phyloP scores from a whole-genome alignment of 2,888 invertebrate species.

The Cheilosia variabilis region DNA sequence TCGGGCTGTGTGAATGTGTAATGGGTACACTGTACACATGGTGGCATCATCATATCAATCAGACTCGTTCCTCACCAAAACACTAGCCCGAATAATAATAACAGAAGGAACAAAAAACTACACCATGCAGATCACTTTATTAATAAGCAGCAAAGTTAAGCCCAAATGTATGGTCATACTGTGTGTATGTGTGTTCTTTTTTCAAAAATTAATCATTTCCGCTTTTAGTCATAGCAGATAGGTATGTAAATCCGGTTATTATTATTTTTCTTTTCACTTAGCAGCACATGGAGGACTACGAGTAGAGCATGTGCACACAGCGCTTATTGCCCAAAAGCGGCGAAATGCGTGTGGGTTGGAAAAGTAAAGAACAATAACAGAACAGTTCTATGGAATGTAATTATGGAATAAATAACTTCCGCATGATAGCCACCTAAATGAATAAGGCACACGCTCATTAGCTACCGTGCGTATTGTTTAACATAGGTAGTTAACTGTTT shows the following conservation, averaged over 20 bases:
- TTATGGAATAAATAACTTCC: slow-evolving; percentile 9
- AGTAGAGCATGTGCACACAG: neutral
- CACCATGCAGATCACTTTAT: slow-evolving; percentile 38
- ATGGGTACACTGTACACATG: neutral
- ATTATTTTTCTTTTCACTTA: neutral
- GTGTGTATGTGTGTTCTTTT: neutral
- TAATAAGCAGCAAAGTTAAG: slow-evolving; percentile 11
- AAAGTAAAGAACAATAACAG: neutral
- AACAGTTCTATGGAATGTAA: neutral
- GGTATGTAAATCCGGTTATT: slow-evolving; percentile 35
- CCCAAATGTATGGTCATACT: neutral
- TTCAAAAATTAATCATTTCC: slow-evolving; percentile 54
- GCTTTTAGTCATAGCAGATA: slow-evolving; percentile 37
- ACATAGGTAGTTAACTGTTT: too few species aligned
- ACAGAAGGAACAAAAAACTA: neutral
- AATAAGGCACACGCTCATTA: too few species aligned
- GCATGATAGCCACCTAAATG: too few species aligned
- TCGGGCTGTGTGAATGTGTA: neutral
- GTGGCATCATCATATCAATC: slow-evolving; percentile 20
- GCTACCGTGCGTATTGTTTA: too few species aligned
- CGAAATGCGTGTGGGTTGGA: slow-evolving; percentile 9
- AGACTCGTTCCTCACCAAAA: neutral
- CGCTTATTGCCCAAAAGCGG: neutral
- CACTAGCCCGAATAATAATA: neutral
- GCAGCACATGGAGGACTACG: neutral